Evolutionary conservation across 2,113 vertebrate genomes (phyloP).

Genomic region (Pelvicachromis taeniatus): DNA sequence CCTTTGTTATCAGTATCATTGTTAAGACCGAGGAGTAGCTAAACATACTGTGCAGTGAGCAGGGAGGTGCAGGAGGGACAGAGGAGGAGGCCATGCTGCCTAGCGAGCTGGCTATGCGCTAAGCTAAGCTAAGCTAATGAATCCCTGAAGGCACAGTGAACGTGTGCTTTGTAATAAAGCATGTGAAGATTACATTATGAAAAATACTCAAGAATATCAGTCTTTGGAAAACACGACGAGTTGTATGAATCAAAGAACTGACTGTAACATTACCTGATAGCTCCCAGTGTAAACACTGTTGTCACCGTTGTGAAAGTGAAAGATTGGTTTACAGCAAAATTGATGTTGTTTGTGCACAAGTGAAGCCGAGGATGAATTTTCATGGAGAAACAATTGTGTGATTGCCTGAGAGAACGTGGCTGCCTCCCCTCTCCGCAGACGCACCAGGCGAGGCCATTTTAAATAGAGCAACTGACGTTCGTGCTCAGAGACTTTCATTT

Average conservation of each 20-base stretch:
- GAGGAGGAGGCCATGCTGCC: not conserved
- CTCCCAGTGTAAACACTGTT: not conserved
- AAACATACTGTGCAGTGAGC: not conserved
- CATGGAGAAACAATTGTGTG: not conserved
- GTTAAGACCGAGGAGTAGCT: not conserved
- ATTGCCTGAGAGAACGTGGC: not conserved
- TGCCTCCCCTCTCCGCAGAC: not conserved
- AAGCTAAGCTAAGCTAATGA: not conserved
- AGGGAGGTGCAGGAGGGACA: not conserved
- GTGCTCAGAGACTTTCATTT: not conserved
- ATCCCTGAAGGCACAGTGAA: not conserved
- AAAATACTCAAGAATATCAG: not conserved
- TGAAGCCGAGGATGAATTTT: not conserved
- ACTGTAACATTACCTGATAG: not conserved
- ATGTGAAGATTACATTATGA: not conserved
- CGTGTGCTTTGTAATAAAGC: not conserved
- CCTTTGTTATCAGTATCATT: not conserved
- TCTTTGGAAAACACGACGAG: not conserved
- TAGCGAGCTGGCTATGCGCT: not conserved
- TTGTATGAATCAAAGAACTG: not conserved
- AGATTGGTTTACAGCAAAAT: not conserved
- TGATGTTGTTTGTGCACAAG: not conserved
- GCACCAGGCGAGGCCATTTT: not conserved
- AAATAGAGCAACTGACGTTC: not conserved
- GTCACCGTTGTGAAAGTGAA: fast-evolving